Evolutionary conservation across 53 echinoderm and acorn worm genomes (phyloP).

Genomic region (Temnopleurus reevesii): DNA sequence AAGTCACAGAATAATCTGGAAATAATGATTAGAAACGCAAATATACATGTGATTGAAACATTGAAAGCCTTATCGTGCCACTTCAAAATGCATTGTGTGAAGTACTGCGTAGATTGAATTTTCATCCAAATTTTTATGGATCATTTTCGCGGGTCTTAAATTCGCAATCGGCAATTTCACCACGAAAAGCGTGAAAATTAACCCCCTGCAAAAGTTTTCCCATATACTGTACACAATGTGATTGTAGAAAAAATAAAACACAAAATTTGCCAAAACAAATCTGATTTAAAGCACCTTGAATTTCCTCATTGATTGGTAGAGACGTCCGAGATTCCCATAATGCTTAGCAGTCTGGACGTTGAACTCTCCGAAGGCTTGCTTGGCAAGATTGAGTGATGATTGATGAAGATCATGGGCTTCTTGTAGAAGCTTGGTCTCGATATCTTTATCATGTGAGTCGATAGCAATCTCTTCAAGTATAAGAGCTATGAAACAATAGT

Average conservation of each 20-base stretch:
- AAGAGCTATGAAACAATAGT: constrained; percentile 60
- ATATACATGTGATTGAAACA: no score
- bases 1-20: no score
- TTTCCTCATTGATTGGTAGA: constrained; percentile 89
- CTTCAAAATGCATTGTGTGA: no score
- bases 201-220: no score
- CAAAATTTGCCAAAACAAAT: background rate
- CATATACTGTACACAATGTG: background rate
- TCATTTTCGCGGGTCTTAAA: no score
- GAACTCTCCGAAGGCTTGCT: constrained; percentile 95
- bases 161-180: no score
- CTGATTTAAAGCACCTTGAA: constrained; percentile 49
- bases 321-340: constrained; percentile 93
- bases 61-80: no score
- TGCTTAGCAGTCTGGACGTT: constrained; percentile 99
- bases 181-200: no score
- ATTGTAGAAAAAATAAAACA: background rate
- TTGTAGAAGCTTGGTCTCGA: constrained; percentile 88
- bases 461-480: constrained; percentile 98
- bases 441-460: constrained; percentile 88
- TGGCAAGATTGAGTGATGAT: constrained; percentile 95
- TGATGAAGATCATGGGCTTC: constrained; percentile 97
- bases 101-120: no score
- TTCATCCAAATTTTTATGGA: no score
- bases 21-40: no score